A percentile compares a stretch with the other conserved stretches of the same genome.
Evolutionary conservation across 2,113 vertebrate genomes (phyloP).

Genomic region (Pluvianellus socialis): DNA sequence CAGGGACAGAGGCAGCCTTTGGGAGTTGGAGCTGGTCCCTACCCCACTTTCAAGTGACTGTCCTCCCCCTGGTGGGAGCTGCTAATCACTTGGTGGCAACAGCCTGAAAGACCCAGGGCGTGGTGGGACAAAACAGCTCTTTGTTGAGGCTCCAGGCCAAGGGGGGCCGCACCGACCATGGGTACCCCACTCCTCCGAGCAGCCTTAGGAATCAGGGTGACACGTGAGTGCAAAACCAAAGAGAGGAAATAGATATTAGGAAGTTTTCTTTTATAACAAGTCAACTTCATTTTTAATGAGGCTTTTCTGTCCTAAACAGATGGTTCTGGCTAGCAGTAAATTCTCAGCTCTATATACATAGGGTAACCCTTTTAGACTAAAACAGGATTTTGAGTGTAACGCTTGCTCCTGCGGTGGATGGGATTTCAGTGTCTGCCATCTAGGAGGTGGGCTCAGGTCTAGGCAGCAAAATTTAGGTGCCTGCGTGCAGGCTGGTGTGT

Average conservation of each 20-base stretch:
- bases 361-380: not conserved
- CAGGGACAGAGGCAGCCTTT: not conserved
- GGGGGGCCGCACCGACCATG: rapidly evolving
- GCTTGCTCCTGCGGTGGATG: not conserved
- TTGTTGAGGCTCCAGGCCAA: not conserved
- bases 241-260: not conserved
- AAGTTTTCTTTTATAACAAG: not conserved
- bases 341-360: not conserved
- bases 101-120: rapidly evolving
- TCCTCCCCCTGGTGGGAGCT: not conserved
- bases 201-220: not conserved
- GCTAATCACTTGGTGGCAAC: rapidly evolving
- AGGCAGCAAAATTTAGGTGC: not conserved
- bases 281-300: not conserved
- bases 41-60: not conserved
- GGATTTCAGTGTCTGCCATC: not conserved
- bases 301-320: not conserved
- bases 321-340: not conserved
- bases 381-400: not conserved
- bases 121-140: not conserved
- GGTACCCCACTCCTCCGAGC: rapidly evolving
- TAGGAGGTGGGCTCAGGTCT: not conserved
- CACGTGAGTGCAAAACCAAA: not conserved
- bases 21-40: not conserved
- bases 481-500: not conserved